phyloP scores from a whole-genome alignment of 2,888 invertebrate species.

The Argyra leucocephala region DNA sequence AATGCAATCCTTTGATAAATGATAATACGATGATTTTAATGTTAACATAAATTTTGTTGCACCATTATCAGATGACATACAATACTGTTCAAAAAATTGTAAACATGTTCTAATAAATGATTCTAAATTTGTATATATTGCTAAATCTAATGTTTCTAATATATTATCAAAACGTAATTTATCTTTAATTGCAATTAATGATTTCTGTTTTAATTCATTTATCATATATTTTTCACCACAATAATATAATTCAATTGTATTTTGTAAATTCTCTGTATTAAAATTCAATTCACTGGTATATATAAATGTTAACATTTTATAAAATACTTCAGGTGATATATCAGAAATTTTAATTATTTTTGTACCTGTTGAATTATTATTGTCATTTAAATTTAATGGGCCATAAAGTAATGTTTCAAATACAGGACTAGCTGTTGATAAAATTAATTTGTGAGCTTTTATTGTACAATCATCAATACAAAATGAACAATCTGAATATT shows the following conservation, averaged over 20 bases:
- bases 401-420: slow-evolving; percentile 86
- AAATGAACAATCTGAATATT: slow-evolving; percentile 40
- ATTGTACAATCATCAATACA: slow-evolving; percentile 43
- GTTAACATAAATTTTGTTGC: slow-evolving; percentile 35
- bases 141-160: slow-evolving; percentile 38
- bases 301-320: slow-evolving; percentile 38
- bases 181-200: slow-evolving; percentile 32
- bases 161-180: slow-evolving; percentile 40
- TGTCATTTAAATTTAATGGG: slow-evolving; percentile 42
- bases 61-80: slow-evolving; percentile 26
- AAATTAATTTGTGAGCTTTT: slow-evolving; percentile 68
- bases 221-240: slow-evolving; percentile 41
- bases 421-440: slow-evolving; percentile 78
- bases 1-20: slow-evolving; percentile 40
- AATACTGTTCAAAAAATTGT: slow-evolving; percentile 39
- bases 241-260: slow-evolving; percentile 40
- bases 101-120: slow-evolving; percentile 34
- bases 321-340: slow-evolving; percentile 41
- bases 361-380: slow-evolving; percentile 37
- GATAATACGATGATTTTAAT: slow-evolving; percentile 36
- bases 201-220: slow-evolving; percentile 32
- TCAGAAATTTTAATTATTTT: slow-evolving; percentile 46
- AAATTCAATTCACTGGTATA: slow-evolving; percentile 36
- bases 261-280: slow-evolving; percentile 32
- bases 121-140: slow-evolving; percentile 37